Conservation (phyloP, 1,140 invertebrate genomes). For the Copidosoma floridanum region DNA sequence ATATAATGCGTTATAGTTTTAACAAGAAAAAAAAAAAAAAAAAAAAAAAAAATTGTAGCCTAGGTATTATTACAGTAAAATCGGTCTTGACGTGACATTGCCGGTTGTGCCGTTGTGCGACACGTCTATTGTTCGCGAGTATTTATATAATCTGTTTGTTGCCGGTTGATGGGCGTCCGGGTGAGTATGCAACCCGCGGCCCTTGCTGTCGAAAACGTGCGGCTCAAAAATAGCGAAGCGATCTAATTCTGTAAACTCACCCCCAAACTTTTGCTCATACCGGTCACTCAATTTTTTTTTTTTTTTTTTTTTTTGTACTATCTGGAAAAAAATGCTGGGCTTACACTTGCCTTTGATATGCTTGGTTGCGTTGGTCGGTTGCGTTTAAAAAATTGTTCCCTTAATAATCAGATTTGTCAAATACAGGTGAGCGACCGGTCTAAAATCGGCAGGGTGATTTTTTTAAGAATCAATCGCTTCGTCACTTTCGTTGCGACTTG, state of each 20-base stretch:
- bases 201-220: constrained; percentile 20
- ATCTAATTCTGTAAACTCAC: too few species aligned
- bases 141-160: too few species aligned
- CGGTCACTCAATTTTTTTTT: constrained; percentile 3
- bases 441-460: background rate
- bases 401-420: too few species aligned
- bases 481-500: constrained; percentile 9
- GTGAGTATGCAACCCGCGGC: constrained; percentile 52
- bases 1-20: too few species aligned
- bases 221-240: background rate
- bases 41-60: too few species aligned
- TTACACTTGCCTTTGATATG: constrained; percentile 33
- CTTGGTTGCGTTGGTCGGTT: constrained; percentile 5
- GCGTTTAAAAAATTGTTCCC: too few species aligned
- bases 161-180: constrained; percentile 43
- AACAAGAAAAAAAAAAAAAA: too few species aligned
- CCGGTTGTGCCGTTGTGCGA: background rate
- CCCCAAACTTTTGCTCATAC: too few species aligned
- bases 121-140: constrained; percentile 16
- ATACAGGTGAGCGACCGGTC: background rate
- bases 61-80: too few species aligned
- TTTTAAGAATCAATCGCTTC: constrained; percentile 8
- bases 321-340: background rate
- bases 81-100: background rate
- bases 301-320: background rate